Evolutionary conservation across 2,888 invertebrate genomes (phyloP), one percentile per base, ranked within the genome.

Genomic region (Brachycybe producta): DNA sequence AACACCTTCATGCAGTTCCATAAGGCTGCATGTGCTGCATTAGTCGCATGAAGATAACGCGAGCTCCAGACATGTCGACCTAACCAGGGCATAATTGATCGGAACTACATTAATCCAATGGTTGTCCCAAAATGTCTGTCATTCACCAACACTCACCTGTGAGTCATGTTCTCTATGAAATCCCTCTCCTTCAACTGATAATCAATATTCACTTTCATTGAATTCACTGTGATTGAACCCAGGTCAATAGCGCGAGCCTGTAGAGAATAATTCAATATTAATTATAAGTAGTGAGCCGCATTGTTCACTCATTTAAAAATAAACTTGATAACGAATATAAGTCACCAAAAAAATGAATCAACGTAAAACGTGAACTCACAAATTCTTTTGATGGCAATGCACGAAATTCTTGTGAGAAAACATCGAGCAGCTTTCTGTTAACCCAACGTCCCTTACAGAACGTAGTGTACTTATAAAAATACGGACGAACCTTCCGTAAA

Each of bases 371-470:
- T 19, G 3, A 23, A 64, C 69, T 68, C 60, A 72, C 72, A 70
- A 90, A 90, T 67, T 88, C 86, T 57, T 88, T 87, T 1, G 85
- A 85, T 0, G 90, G 87, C 68, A 90, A 88, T n/a, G 88, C 86
- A 35, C 90, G 75, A 68, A 95, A 95, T 70, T 95, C 94, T 51
- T 84, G 74, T 7, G 84, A 82, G 69, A 92, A 92, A 21, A 95
- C 87, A 63, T 94, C 91, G 57, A 88, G 73, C 58, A 95, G 84
- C 65, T 82, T 82, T 68, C 87, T 86, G 3, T 91, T 92, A 2
- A 91, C 87, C 94, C 94, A 95, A 61, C 94, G 77, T 7, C 91
- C 90, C 72, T 95, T 95, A 54, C 90, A 90, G 72, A 88, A 92
- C 34, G 92, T 90, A 55, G 88, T 86, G 71, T 92, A 95, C 54